phyloP scores from a whole-genome alignment of 2,113 vertebrate species.

The Gopherus evgoodei region DNA sequence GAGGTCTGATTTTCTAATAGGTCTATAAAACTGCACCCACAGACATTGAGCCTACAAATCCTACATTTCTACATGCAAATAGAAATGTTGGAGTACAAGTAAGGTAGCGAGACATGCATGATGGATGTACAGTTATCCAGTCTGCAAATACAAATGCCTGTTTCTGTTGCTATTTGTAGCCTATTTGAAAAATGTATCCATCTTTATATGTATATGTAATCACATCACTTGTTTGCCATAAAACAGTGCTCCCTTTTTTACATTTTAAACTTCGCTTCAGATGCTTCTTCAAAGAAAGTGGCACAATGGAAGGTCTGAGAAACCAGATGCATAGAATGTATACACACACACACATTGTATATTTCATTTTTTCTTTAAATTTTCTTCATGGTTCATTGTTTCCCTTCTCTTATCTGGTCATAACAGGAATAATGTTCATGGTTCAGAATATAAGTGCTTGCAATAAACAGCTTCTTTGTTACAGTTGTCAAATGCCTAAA shows the following conservation, averaged over 20 bases:
- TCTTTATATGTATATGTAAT: not conserved
- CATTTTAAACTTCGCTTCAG: not conserved
- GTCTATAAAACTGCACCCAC: not conserved
- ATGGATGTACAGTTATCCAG: not conserved
- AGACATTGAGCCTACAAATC: not conserved
- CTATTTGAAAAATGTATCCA: not conserved
- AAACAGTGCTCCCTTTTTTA: not conserved
- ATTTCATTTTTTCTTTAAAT: not conserved
- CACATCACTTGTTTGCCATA: not conserved
- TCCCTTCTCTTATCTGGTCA: not conserved
- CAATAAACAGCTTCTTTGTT: not conserved
- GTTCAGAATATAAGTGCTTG: not conserved
- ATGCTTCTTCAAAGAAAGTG: not conserved
- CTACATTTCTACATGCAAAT: not conserved
- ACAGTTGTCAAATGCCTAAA: rapidly evolving
- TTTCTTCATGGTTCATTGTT: not conserved
- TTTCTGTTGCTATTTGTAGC: not conserved
- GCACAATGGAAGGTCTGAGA: not conserved
- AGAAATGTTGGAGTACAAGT: not conserved
- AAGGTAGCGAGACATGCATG: rapidly evolving
- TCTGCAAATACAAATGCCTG: not conserved
- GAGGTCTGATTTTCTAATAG: not conserved
- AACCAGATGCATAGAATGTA: not conserved
- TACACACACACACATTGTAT: not conserved
- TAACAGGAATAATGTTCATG: not conserved